Evolutionary conservation across 2,797 vertebrate genomes (phyloP).

Genomic region (Acanthurus lineatus): DNA sequence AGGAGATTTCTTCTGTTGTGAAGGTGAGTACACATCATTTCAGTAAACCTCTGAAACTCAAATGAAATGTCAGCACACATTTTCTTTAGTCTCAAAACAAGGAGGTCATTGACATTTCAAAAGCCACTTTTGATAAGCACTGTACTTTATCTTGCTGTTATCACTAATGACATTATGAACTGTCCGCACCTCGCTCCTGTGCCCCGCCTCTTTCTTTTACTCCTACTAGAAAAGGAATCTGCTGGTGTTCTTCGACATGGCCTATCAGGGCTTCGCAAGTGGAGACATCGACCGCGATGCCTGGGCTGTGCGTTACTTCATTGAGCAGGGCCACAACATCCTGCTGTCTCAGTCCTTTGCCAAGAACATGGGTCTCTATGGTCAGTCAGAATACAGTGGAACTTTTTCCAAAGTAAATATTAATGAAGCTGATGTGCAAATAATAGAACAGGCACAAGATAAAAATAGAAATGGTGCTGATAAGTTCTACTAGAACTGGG

Average conservation of each 20-base stretch:
- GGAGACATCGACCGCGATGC: conserved; percentile 95
- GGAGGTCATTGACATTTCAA: conserved; percentile 21
- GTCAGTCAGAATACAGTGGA: conserved; percentile 82
- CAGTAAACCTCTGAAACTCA: not conserved
- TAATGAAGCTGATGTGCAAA: not conserved
- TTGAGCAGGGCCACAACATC: conserved; percentile 94
- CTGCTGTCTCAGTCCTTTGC: conserved; percentile 95
- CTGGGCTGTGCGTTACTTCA: conserved; percentile 97
- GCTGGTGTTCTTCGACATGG: conserved; percentile 98
- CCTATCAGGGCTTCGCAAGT: conserved; percentile 98
- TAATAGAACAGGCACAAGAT: not conserved
- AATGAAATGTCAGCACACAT: not conserved
- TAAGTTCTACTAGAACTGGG: not conserved
- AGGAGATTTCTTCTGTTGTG: conserved; percentile 89
- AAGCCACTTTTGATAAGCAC: conserved; percentile 4
- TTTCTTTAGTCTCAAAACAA: conserved; percentile 11
- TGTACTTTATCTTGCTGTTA: conserved; percentile 9
- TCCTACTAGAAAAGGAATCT: conserved; percentile 92
- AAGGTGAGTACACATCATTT: conserved; percentile 86
- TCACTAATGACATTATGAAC: conserved; percentile 20
- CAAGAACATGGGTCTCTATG: conserved; percentile 99
- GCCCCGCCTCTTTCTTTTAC: conserved; percentile 2
- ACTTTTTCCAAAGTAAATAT: not conserved
- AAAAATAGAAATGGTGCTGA: not conserved
- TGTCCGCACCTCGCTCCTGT: not conserved